Conservation (phyloP, 2,888 invertebrate genomes). For the Hydropsyche betteni region DNA sequence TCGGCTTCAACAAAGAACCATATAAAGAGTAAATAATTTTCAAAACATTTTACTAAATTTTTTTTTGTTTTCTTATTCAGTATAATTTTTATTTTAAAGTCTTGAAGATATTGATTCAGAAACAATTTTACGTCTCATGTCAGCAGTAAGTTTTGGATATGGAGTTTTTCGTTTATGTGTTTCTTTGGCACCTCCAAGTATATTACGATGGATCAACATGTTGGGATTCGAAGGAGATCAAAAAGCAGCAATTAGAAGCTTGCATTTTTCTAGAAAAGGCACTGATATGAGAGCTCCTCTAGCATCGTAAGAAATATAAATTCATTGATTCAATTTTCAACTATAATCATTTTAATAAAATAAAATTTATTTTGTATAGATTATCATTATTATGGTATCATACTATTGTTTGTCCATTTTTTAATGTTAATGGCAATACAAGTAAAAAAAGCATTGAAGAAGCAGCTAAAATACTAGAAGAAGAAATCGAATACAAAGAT, state of each 20-base stretch:
- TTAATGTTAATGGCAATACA: conserved; percentile 70
- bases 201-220: conserved; percentile 69
- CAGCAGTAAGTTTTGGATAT: conserved; percentile 75
- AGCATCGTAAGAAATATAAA: conserved; percentile 65
- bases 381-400: conserved; percentile 74
- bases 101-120: conserved; percentile 59
- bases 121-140: conserved; percentile 69
- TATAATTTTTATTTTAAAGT: conserved; percentile 30
- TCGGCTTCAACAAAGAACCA: conserved; percentile 46
- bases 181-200: conserved; percentile 72
- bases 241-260: conserved; percentile 66
- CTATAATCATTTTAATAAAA: not conserved
- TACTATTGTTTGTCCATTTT: conserved; percentile 74
- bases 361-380: conserved; percentile 55
- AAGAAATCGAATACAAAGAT: conserved; percentile 66
- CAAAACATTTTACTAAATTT: not conserved
- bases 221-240: conserved; percentile 74
- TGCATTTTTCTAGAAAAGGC: conserved; percentile 70
- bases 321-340: not conserved
- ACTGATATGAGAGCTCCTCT: conserved; percentile 74
- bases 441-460: conserved; percentile 67
- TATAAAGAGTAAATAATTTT: conserved; percentile 42
- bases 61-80: not conserved
- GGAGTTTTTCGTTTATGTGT: conserved; percentile 74
- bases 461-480: conserved; percentile 64